Conservation (phyloP, 2,113 vertebrate species). For the Pterocles gutturalis region DNA sequence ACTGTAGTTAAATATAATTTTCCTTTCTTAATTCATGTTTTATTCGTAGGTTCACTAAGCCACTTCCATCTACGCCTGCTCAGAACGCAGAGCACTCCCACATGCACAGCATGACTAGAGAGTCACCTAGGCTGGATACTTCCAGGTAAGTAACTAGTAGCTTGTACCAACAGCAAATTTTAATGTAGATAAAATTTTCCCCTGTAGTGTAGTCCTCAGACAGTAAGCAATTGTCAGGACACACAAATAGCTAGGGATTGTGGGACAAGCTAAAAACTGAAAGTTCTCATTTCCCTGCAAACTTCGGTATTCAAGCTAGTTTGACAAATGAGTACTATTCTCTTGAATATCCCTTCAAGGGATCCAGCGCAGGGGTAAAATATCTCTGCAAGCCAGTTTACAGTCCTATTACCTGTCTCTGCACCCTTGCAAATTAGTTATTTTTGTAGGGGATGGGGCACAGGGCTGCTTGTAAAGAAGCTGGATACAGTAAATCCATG, state of each 20-base stretch:
- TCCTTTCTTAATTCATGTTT: background rate
- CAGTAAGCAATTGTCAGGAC: background rate
- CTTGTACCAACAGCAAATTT: background rate
- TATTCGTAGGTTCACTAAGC: conserved; percentile 51
- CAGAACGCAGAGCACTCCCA: conserved; percentile 41
- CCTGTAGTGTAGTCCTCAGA: background rate
- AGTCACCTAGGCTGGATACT: conserved; percentile 15
- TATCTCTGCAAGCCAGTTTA: background rate
- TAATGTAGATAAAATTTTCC: background rate
- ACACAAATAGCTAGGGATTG: background rate
- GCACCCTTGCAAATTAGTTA: background rate
- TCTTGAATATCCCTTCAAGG: background rate
- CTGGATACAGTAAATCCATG: background rate
- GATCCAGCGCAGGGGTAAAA: background rate
- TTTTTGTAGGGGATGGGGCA: background rate
- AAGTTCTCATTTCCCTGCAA: background rate
- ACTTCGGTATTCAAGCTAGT: background rate
- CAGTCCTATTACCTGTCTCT: background rate
- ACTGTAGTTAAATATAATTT: background rate
- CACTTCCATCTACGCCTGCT: conserved; percentile 19
- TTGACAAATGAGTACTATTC: background rate
- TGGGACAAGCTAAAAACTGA: background rate
- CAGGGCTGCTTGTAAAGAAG: background rate
- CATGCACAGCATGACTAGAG: background rate
- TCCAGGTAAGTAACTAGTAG: conserved; percentile 28